Percentiles rank a stretch among this genome's conserved stretches.
These are phyloP conservation scores for Ormia ochracea DNA, from an alignment of 2,888 invertebrate genomes.

Conservation along the genomic window DNA sequence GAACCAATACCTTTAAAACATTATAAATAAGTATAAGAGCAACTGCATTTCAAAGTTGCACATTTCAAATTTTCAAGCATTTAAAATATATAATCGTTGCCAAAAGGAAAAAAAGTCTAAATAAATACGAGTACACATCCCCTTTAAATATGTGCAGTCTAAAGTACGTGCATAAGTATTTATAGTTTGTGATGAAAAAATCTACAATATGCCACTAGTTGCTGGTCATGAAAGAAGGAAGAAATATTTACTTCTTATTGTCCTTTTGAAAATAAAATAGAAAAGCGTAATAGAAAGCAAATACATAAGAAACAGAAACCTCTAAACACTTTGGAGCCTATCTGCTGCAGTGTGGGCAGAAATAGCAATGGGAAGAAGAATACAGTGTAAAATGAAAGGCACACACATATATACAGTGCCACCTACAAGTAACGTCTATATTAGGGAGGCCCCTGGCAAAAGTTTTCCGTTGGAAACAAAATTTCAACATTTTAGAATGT, in stretches of 20 bases:
- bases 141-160: background rate
- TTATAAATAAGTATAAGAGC: no score
- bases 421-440: no score
- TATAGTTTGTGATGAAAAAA: constrained; percentile 22
- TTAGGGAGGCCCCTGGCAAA: no score
- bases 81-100: constrained; percentile 16
- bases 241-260: constrained; percentile 26
- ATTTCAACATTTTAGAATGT: no score
- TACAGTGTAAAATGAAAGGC: background rate
- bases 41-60: background rate
- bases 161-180: background rate
- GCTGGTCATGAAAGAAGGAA: constrained; percentile 33
- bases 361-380: background rate
- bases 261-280: background rate
- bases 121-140: constrained; percentile 1
- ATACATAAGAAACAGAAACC: background rate
- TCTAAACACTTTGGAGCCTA: constrained; percentile 35
- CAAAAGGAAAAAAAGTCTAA: constrained; percentile 14
- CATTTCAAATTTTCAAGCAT: background rate
- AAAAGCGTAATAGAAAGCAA: background rate
- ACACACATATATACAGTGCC: no score
- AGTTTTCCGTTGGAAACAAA: no score
- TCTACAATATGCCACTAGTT: constrained; percentile 46
- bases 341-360: constrained; percentile 38
- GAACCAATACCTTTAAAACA: no score